Base-by-base conservation (phyloP, 2,888 invertebrate genomes). In the Mimas tiliae region DNA sequence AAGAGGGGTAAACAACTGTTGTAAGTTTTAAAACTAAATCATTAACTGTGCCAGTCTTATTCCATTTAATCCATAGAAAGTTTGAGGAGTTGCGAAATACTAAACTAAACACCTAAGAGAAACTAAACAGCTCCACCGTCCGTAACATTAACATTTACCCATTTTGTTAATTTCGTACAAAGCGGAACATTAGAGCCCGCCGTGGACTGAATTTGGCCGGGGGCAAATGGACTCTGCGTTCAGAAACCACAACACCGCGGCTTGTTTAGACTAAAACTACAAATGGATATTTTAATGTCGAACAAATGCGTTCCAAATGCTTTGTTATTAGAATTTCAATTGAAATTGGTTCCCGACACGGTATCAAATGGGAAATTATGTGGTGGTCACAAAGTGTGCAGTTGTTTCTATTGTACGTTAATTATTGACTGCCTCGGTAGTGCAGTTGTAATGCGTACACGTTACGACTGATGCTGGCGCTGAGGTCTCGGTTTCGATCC, bases 161-260 rank as follows among this genome's bases (percentile, higher is more conserved):
- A 81, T 86, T 86, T 81, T 75, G 81, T 82, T 86, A 84, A 85
- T 84, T 85, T 80, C 77, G 72, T 70, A 80, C 83, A 83, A 84
- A 87, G 78, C 77, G 75, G 74, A 81, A 82, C 83, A 86, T 86
- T 85, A 84, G 78, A 82, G 78, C 77, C 78, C 78, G 79, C 80
- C 77, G 75, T 71, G 74, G 79, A 81, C 79, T 72, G 79, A 78
- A 86, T 87, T 84, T 79, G 72, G 81, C 89, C 85, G 75, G 81
- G 74, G 83, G 88, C 85, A 83, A 88, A 86, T 87, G 83, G 82
- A 86, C 82, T 83, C 70, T 67, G 68, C 73, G 74, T 72, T 72
- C 78, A 76, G 76, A 83, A 85, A 85, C 87, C 89, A 80, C 88
- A 85, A 81, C 75, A 76, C 75, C 72, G 69, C 72, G 72, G 77